These are phyloP conservation scores for Carcharodon carcharias DNA, from an alignment of 2,797 vertebrate genomes.

Conservation along the genomic window DNA sequence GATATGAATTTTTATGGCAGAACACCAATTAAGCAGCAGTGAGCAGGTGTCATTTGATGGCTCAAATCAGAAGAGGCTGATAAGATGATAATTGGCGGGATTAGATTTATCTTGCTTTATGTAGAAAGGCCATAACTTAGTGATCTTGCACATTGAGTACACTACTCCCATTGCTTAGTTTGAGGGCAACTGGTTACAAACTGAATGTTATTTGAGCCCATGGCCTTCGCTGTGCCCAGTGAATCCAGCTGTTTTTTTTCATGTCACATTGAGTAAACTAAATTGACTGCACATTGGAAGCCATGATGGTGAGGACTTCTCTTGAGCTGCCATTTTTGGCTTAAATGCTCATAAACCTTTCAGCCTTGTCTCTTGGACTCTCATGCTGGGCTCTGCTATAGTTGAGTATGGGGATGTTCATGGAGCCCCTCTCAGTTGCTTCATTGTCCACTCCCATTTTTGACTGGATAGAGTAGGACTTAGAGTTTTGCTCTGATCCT, in stretches of 20 bases:
- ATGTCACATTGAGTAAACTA: neutral
- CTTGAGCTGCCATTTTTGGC: neutral
- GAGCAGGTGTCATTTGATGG: neutral
- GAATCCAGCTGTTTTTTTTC: neutral
- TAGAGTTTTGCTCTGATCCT: neutral
- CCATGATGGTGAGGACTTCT: neutral
- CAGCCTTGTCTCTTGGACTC: neutral
- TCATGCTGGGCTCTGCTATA: neutral
- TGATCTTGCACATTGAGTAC: neutral
- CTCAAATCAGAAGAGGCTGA: neutral
- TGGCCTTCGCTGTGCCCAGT: neutral
- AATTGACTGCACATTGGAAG: neutral
- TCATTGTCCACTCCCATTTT: neutral
- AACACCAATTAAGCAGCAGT: neutral
- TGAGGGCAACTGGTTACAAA: neutral
- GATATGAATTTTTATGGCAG: neutral
- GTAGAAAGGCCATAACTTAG: neutral
- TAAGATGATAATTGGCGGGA: neutral
- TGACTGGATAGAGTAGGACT: neutral
- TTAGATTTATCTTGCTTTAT: neutral
- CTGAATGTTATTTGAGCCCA: neutral
- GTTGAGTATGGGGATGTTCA: neutral
- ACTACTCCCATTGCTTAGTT: neutral
- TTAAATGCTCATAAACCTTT: neutral
- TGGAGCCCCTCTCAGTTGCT: neutral